These are phyloP conservation scores for Phalloptychus januarius DNA, from an alignment of 2,797 vertebrate genomes.

Conservation along the genomic window DNA sequence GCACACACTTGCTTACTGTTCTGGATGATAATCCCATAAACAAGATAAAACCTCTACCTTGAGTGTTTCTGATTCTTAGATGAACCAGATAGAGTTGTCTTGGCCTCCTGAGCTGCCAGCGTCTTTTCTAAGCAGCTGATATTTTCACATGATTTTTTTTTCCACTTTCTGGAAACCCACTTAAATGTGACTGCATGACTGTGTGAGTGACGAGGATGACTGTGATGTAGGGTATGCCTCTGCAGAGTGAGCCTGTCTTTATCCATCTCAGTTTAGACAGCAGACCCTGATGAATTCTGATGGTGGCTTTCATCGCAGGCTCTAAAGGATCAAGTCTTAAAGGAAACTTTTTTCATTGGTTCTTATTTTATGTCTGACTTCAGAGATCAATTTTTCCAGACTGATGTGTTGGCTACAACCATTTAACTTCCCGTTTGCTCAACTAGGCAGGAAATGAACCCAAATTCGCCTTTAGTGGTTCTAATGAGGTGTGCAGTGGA, in stretches of 20 bases:
- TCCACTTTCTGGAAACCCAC: conserved; percentile 32
- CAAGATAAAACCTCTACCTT: neutral
- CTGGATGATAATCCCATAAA: neutral
- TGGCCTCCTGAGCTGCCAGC: conserved; percentile 43
- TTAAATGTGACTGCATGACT: conserved; percentile 50
- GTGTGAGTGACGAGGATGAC: conserved; percentile 34
- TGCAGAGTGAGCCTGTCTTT: conserved; percentile 19
- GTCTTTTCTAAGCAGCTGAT: conserved; percentile 44
- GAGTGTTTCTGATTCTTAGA: conserved; percentile 13
- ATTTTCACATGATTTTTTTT: conserved; percentile 69
- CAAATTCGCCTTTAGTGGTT: neutral
- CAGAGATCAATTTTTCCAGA: neutral
- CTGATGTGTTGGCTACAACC: neutral
- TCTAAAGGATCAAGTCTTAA: neutral
- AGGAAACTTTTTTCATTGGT: neutral
- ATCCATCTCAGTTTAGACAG: conserved; percentile 7
- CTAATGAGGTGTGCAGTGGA: neutral
- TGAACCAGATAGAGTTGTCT: conserved; percentile 34
- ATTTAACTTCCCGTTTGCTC: neutral
- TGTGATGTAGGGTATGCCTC: conserved; percentile 11
- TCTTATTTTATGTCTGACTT: neutral
- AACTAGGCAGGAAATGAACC: neutral
- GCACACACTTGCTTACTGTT: neutral
- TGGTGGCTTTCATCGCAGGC: neutral
- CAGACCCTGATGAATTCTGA: conserved; percentile 8